Percentiles rank a stretch among this genome's conserved stretches.
Evolutionary conservation across 2,797 vertebrate genomes (phyloP).

Genomic region (Geotrypetes seraphini): DNA sequence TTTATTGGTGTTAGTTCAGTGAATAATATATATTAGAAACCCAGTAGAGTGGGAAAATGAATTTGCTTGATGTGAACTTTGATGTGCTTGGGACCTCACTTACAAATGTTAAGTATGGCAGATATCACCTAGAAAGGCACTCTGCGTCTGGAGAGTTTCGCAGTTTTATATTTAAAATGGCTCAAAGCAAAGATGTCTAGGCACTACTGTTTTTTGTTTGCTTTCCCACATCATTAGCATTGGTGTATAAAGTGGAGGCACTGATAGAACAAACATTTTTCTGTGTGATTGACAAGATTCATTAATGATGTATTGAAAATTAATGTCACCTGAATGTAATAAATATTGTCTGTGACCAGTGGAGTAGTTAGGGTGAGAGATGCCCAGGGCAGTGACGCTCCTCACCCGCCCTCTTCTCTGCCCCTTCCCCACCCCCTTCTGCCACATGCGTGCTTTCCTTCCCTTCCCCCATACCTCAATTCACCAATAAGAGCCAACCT

Average conservation of each 20-base stretch:
- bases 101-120: background rate
- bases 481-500: too few species aligned
- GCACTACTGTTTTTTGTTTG: slow-evolving; percentile 28
- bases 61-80: slow-evolving; percentile 26
- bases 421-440: too few species aligned
- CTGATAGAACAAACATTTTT: slow-evolving; percentile 32
- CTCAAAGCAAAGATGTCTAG: slow-evolving; percentile 32
- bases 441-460: too few species aligned
- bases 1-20: slow-evolving; percentile 34
- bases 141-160: slow-evolving; percentile 17
- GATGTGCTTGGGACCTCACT: slow-evolving; percentile 9
- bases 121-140: slow-evolving; percentile 6
- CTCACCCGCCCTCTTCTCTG: too few species aligned
- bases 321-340: slow-evolving; percentile 56
- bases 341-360: too few species aligned
- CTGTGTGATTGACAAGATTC: slow-evolving; percentile 43
- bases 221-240: slow-evolving; percentile 45
- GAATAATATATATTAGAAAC: slow-evolving; percentile 27
- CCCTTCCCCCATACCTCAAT: too few species aligned
- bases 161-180: slow-evolving; percentile 27
- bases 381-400: too few species aligned
- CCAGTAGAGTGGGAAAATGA: slow-evolving; percentile 29
- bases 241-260: slow-evolving; percentile 30
- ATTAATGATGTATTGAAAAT: slow-evolving; percentile 53
- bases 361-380: too few species aligned